Evolutionary conservation across 2,888 invertebrate species (phyloP).

Genomic region (Caradrina clavipalpis): DNA sequence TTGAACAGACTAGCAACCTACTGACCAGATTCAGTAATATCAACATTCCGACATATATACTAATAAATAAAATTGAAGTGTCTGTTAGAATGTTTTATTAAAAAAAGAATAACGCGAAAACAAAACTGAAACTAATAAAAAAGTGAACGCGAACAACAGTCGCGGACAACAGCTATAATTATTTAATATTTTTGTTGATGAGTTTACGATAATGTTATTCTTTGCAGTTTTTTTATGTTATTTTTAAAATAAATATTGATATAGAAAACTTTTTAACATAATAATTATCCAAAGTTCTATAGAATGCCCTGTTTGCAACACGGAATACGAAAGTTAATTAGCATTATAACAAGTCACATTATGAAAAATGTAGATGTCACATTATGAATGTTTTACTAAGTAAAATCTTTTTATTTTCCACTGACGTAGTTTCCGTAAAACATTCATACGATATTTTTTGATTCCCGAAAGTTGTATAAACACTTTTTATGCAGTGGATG

Average conservation of each 20-base stretch:
- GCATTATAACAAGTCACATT: constrained; percentile 6
- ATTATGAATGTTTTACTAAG: constrained; percentile 1
- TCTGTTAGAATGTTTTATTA: too few relatives aligned
- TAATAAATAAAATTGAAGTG: too few relatives aligned
- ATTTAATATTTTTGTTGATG: too few relatives aligned
- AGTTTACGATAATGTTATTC: neutral
- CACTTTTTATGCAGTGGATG: constrained; percentile 20
- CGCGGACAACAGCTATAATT: too few relatives aligned
- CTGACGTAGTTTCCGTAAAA: constrained; percentile 13
- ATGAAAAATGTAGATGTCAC: neutral
- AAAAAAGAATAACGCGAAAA: too few relatives aligned
- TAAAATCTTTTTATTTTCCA: constrained; percentile 14
- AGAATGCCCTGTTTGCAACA: constrained; percentile 4
- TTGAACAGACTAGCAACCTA: too few relatives aligned
- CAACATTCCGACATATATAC: too few relatives aligned
- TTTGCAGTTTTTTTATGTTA: too few relatives aligned
- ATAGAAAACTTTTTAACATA: neutral
- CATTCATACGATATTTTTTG: constrained; percentile 5
- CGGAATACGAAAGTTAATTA: constrained; percentile 14
- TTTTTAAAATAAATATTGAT: too few relatives aligned
- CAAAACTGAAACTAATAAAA: too few relatives aligned
- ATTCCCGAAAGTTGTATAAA: constrained; percentile 26
- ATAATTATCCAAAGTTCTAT: constrained; percentile 7
- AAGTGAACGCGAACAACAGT: too few relatives aligned
- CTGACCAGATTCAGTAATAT: too few relatives aligned